These are phyloP conservation scores for Leucophora obtusa DNA, from an alignment of 2,888 invertebrate species.

Conservation along the genomic window DNA sequence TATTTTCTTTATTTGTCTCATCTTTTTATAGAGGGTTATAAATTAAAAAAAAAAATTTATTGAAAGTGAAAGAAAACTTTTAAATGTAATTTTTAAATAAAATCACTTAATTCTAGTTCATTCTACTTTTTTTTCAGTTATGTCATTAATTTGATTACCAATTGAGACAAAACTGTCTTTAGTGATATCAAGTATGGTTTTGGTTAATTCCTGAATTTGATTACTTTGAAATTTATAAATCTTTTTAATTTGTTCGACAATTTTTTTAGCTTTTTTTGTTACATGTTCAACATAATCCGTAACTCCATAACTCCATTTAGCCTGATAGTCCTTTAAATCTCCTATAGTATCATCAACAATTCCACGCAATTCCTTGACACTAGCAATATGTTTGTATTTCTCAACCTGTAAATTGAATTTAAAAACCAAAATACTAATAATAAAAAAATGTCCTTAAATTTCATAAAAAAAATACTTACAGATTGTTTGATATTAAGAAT, in stretches of 20 bases:
- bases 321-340: neutral
- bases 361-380: slow-evolving; percentile 11
- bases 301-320: neutral
- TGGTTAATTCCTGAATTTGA: neutral
- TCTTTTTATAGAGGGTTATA: too few species aligned
- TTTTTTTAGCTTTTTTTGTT: neutral
- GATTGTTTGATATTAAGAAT: neutral
- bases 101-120: too few species aligned
- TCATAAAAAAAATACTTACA: neutral
- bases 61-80: too few species aligned
- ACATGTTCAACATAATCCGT: neutral
- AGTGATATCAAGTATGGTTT: neutral
- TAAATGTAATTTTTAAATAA: too few species aligned
- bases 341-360: neutral
- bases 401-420: neutral
- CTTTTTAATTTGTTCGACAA: neutral
- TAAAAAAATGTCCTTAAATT: neutral
- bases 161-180: neutral
- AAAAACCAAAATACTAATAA: too few species aligned
- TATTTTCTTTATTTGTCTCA: too few species aligned
- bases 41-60: too few species aligned
- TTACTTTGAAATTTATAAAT: neutral
- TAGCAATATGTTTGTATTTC: slow-evolving; percentile 8
- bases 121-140: neutral
- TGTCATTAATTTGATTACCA: neutral